phyloP scores from a whole-genome alignment of 2,888 invertebrate genomes.

The Microplitis deprimator region DNA sequence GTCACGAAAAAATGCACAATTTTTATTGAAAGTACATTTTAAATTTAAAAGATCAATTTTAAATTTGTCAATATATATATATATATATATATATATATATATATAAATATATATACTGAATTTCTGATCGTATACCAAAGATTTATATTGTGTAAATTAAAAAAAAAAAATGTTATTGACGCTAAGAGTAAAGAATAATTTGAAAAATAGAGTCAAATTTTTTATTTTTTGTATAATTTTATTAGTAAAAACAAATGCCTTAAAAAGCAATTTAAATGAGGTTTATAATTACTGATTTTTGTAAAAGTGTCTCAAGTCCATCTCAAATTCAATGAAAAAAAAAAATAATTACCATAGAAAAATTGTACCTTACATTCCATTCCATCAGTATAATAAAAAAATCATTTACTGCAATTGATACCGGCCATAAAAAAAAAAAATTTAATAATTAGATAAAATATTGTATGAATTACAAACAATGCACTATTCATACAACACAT shows the following conservation, averaged over 20 bases:
- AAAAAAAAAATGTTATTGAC: slow-evolving; percentile 26
- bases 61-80: slow-evolving; percentile 57
- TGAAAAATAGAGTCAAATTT: slow-evolving; percentile 18
- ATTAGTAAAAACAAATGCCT: slow-evolving; percentile 38
- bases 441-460: slow-evolving; percentile 29
- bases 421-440: slow-evolving; percentile 38
- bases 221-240: slow-evolving; percentile 33
- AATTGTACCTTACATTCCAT: slow-evolving; percentile 43
- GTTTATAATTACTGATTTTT: slow-evolving; percentile 10
- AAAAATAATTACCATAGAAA: slow-evolving; percentile 23
- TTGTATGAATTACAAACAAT: too few relatives aligned
- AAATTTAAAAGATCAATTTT: slow-evolving; percentile 48
- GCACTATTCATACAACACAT: too few relatives aligned
- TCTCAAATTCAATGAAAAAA: slow-evolving; percentile 41
- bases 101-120: slow-evolving; percentile 51
- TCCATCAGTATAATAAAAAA: slow-evolving; percentile 39
- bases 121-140: slow-evolving; percentile 70
- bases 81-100: slow-evolving; percentile 53
- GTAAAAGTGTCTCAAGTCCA: slow-evolving; percentile 22
- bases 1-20: slow-evolving; percentile 52
- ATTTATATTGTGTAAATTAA: slow-evolving; percentile 55
- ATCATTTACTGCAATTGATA: slow-evolving; percentile 40
- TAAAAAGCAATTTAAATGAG: slow-evolving; percentile 33
- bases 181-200: slow-evolving; percentile 17
- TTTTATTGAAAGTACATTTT: slow-evolving; percentile 40